Evolutionary conservation across 2,888 invertebrate genomes (phyloP).

Genomic region (Torymus tubicola): DNA sequence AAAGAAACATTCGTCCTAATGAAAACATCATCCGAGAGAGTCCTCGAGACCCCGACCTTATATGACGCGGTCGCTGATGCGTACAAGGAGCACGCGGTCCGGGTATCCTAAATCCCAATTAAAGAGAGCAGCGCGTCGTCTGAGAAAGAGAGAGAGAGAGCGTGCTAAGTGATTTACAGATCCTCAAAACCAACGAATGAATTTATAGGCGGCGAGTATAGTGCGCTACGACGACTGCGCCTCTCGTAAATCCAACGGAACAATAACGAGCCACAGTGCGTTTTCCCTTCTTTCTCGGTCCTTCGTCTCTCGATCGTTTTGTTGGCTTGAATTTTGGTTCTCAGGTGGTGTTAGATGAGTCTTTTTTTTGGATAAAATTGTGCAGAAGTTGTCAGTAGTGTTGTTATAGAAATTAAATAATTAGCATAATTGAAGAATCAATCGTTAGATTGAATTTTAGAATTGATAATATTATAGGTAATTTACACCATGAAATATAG

Average conservation of each 20-base stretch:
- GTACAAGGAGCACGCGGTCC: neutral
- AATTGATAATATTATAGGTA: no score
- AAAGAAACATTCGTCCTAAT: constrained; percentile 42
- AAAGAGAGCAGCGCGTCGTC: constrained; percentile 40
- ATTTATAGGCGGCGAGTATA: constrained; percentile 54
- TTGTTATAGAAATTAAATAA: no score
- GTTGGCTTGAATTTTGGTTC: no score
- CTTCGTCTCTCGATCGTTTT: neutral
- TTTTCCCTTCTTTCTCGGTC: constrained; percentile 8
- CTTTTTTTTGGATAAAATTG: no score
- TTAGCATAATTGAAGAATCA: no score
- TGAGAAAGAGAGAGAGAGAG: neutral
- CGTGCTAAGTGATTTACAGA: constrained; percentile 55
- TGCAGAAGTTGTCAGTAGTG: no score
- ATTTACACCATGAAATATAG: no score
- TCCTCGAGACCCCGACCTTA: constrained; percentile 15
- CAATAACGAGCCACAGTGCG: constrained; percentile 45
- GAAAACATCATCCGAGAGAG: constrained; percentile 48
- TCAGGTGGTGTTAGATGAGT: no score
- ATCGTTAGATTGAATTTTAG: no score
- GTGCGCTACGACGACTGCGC: constrained; percentile 15
- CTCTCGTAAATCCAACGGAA: constrained; percentile 55
- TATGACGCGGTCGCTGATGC: constrained; percentile 24
- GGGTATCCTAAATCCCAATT: constrained; percentile 54
- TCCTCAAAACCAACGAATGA: constrained; percentile 54